These are phyloP conservation scores for Pandemis heparana DNA, from an alignment of 2,888 invertebrate genomes.

Conservation along the genomic window DNA sequence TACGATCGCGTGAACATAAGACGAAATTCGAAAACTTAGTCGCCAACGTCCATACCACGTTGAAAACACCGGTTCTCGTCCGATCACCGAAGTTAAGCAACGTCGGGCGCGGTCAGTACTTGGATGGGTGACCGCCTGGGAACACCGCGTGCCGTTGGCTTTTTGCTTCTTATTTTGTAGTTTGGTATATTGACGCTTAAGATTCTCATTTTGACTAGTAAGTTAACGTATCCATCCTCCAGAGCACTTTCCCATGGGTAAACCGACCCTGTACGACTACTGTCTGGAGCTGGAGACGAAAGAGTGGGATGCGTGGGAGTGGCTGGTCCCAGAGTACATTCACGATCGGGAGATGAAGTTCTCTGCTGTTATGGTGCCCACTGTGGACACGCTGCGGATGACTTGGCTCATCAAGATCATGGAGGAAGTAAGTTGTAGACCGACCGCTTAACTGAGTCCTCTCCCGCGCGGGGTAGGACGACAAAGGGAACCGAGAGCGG, in stretches of 20 bases:
- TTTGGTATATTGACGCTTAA: too few relatives aligned
- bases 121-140: conserved; percentile 54
- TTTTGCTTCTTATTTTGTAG: conserved; percentile 28
- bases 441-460: too few relatives aligned
- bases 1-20: not conserved
- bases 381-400: conserved; percentile 93
- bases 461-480: too few relatives aligned
- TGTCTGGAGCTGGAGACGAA: conserved; percentile 88
- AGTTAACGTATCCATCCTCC: conserved; percentile 46
- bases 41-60: conserved; percentile 52
- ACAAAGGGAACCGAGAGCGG: too few relatives aligned
- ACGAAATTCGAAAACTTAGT: not conserved
- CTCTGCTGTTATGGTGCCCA: conserved; percentile 95
- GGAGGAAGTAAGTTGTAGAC: conserved; percentile 90
- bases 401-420: conserved; percentile 92
- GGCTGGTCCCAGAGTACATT: conserved; percentile 90
- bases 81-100: conserved; percentile 55
- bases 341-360: conserved; percentile 90
- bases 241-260: conserved; percentile 90
- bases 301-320: conserved; percentile 94
- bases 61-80: conserved; percentile 53
- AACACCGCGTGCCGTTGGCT: conserved; percentile 51
- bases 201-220: too few relatives aligned
- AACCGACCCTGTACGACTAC: conserved; percentile 93
- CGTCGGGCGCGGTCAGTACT: conserved; percentile 52